A percentile compares a stretch with the other conserved stretches of the same genome.
These are phyloP conservation scores for Sterna hirundo DNA, from an alignment of 2,113 vertebrate species.

Conservation along the genomic window DNA sequence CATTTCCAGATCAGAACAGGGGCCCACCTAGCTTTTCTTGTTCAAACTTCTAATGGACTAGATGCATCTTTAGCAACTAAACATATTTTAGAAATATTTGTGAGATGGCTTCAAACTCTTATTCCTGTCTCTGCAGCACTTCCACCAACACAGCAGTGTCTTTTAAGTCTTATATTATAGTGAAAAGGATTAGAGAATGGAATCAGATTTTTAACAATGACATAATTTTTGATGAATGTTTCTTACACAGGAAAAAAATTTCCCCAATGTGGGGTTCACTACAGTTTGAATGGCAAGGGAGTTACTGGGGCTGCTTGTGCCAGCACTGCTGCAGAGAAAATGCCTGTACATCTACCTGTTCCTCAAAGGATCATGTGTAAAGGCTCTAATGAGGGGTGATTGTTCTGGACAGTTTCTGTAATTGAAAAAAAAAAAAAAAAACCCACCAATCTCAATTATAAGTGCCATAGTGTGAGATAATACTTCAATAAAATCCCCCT, in stretches of 20 bases:
- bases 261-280: not conserved
- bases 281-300: not conserved
- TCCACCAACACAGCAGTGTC: not conserved
- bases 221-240: not conserved
- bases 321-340: not conserved
- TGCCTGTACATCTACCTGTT: not conserved
- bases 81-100: not conserved
- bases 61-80: not conserved
- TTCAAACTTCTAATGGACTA: not conserved
- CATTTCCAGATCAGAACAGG: not conserved
- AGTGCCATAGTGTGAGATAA: not conserved
- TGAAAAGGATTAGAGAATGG: not conserved
- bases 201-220: not conserved
- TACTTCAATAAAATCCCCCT: not conserved
- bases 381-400: not conserved
- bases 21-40: not conserved
- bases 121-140: not conserved
- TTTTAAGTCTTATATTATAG: not conserved
- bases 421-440: not conserved
- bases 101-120: not conserved
- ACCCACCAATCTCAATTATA: not conserved
- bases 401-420: not conserved
- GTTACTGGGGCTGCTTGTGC: not conserved
- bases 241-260: not conserved
- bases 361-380: not conserved